Percentiles rank a stretch among this genome's conserved stretches.
These are phyloP conservation scores for Lysandra bellargus DNA, from an alignment of 2,888 invertebrate species.

Conservation along the genomic window DNA sequence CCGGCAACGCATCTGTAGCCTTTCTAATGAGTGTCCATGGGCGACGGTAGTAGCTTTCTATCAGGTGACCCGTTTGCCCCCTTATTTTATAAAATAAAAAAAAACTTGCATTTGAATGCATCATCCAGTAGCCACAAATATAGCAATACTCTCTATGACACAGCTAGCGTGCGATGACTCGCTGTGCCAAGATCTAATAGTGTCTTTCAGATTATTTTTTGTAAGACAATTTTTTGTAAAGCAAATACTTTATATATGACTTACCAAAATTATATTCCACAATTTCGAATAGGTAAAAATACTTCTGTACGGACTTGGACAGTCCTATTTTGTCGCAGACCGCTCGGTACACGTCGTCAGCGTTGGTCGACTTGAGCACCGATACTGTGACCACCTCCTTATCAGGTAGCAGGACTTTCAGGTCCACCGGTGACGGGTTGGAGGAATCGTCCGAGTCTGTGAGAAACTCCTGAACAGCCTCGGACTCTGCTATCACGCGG, in stretches of 20 bases:
- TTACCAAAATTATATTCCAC: conserved; percentile 98
- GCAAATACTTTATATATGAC: conserved; percentile 45
- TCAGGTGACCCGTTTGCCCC: no score
- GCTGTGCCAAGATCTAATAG: no score
- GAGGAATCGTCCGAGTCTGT: conserved; percentile 94
- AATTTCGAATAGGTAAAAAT: conserved; percentile 98
- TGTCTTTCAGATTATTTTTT: no score
- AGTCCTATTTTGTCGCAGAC: conserved; percentile 92
- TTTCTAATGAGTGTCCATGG: no score
- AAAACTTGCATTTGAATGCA: no score
- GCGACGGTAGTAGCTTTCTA: no score
- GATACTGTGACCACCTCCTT: conserved; percentile 93
- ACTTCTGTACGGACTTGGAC: conserved; percentile 89
- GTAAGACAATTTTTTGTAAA: no score
- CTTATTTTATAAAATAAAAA: no score
- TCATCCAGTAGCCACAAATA: no score
- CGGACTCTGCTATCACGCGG: conserved; percentile 97
- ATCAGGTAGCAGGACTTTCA: conserved; percentile 93
- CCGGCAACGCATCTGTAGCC: no score
- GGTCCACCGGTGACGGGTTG: conserved; percentile 87
- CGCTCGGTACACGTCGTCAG: conserved; percentile 94
- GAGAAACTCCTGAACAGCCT: conserved; percentile 97
- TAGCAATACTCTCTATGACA: no score
- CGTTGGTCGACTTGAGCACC: conserved; percentile 92
- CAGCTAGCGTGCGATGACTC: no score